Base-by-base conservation (phyloP, 30 jellyfish, hydroid and myxozoan genomes). In the Hydra vulgaris region DNA sequence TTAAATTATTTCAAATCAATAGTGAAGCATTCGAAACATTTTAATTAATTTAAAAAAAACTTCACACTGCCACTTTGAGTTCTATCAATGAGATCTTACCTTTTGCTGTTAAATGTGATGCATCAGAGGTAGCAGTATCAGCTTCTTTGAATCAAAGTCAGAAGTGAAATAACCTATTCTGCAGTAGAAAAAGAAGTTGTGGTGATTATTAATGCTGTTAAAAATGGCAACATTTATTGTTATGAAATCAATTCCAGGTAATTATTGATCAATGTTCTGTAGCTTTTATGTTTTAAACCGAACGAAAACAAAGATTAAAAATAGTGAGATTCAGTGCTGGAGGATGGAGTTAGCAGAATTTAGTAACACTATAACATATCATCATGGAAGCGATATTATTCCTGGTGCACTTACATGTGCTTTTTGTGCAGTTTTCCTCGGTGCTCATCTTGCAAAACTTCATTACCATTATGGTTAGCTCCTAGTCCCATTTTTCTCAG, bases 251-350 rank as follows among this genome's bases (percentile, higher is more conserved):
- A 66, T 87, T 87, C 71, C 76, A 26, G 55, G 75, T 87, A 18
- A 83, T 87, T n/a, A 87, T 89, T 16, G 95, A 87, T 71, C 90
- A 87, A 70, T 40, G 85, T 71, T 82, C 86, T 25, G 82, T 87
- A 25, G 25, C 86, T 53, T 82, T 87, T 80, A 82, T 87, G 95
- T 82, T 74, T 22, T 85, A 82, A 87, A 82, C 79, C 83, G 95
- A 52, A 87, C 53, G 69, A 80, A 88, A 23, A 23, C 95, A 26
- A 87, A 87, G 61, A 82, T 87, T 0, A 87, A 87, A 81, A 82
- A 75, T 78, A 82, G 71, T 82, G 82, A 87, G 66, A 87, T 87
- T 18, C 83, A 61, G 20, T 27, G 73, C 73, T 87, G 94, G 95
- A 77, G 88, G 17, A 23, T 87, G 27, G 95, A 87, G 80, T 80